phyloP scores from a whole-genome alignment of 1,140 invertebrate genomes.

The Platyscapa corneri region DNA sequence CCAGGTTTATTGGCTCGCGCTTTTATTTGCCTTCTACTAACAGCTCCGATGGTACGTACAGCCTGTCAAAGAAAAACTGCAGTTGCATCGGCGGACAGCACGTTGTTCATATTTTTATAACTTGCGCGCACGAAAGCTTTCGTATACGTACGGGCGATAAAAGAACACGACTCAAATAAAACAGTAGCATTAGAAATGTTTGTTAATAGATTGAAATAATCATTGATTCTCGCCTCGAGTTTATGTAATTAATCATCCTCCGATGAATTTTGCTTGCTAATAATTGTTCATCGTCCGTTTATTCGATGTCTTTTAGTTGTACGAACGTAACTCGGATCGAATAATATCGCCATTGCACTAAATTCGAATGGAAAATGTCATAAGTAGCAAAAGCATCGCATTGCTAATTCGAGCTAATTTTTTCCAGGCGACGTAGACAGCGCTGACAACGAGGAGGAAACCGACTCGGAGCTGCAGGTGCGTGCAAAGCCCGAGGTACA shows the following conservation, averaged over 20 bases:
- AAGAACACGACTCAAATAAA: neutral
- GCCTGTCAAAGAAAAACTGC: too few species aligned
- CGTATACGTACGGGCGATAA: neutral
- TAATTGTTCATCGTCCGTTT: too few species aligned
- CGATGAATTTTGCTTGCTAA: too few species aligned
- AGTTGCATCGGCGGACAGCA: neutral
- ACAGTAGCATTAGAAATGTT: neutral
- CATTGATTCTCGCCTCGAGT: too few species aligned
- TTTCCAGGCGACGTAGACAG: constrained; percentile 79
- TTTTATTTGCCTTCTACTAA: constrained; percentile 86
- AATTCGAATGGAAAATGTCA: too few species aligned
- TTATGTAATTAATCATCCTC: too few species aligned
- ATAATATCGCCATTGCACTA: too few species aligned
- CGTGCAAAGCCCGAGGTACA: neutral
- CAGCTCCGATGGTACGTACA: constrained; percentile 84
- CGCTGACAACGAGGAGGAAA: constrained; percentile 78
- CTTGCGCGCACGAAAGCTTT: neutral
- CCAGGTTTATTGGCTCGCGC: constrained; percentile 76
- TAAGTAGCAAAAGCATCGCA: too few species aligned
- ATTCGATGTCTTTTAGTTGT: too few species aligned
- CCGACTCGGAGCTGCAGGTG: constrained; percentile 57
- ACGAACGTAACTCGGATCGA: too few species aligned
- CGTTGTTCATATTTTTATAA: neutral
- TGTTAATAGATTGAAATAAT: too few species aligned
- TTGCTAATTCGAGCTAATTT: too few species aligned